Percentiles rank a stretch among this genome's conserved stretches.
These are phyloP conservation scores for Menidia menidia DNA, from an alignment of 2,797 vertebrate species.

Conservation along the genomic window DNA sequence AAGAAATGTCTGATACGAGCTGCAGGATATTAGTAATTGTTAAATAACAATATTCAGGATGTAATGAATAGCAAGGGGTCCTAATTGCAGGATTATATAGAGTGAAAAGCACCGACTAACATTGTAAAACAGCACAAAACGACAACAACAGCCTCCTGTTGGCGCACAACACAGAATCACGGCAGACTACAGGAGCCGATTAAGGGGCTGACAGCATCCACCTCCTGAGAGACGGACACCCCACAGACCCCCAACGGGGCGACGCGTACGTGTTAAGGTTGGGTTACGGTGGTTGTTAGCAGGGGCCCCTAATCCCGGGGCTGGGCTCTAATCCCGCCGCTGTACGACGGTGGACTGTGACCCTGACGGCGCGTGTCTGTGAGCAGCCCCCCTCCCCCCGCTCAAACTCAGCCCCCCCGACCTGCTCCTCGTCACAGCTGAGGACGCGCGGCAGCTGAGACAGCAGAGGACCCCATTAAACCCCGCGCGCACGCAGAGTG, in stretches of 20 bases:
- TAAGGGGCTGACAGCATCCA: constrained; percentile 56
- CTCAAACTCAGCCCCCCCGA: constrained; percentile 18
- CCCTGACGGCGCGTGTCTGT: constrained; percentile 76
- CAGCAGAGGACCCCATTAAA: constrained; percentile 57
- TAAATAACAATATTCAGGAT: too few species aligned
- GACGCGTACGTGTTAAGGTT: constrained; percentile 36
- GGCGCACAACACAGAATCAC: neutral
- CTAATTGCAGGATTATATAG: too few species aligned
- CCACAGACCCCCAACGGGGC: constrained; percentile 33
- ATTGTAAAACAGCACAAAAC: neutral
- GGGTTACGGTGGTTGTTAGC: constrained; percentile 73
- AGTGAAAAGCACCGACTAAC: neutral
- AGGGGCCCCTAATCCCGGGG: constrained; percentile 76
- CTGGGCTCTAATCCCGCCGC: constrained; percentile 79
- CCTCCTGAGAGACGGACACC: constrained; percentile 32
- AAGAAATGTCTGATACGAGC: too few species aligned
- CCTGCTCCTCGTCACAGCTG: constrained; percentile 69
- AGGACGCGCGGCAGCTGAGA: constrained; percentile 76
- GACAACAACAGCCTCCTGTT: constrained; percentile 3
- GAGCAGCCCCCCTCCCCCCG: constrained; percentile 22
- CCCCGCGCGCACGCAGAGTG: constrained; percentile 40
- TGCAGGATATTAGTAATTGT: too few species aligned
- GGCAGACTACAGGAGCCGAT: constrained; percentile 34
- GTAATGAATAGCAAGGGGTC: too few species aligned
- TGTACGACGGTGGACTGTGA: constrained; percentile 72